A percentile compares a stretch with the other conserved stretches of the same genome.
Evolutionary conservation across 1,140 invertebrate species (phyloP).

Genomic region (Coenobita brevimanus): DNA sequence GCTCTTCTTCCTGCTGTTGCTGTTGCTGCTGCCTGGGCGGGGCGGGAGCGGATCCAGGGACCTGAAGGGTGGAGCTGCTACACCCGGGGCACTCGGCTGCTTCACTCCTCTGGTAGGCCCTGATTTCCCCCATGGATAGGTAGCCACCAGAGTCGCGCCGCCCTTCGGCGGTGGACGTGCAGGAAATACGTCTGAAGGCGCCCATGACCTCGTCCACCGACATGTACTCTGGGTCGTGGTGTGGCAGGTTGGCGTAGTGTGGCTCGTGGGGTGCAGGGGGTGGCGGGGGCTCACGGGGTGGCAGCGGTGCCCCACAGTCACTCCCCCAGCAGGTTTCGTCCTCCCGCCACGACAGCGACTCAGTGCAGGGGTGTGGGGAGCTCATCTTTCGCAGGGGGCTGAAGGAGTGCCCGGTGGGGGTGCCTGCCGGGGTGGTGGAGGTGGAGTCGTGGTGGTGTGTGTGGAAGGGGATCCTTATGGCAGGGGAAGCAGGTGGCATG

Average conservation of each 20-base stretch:
- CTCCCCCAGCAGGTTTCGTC: constrained; percentile 44
- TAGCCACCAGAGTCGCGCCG: constrained; percentile 64
- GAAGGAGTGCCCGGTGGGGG: constrained; percentile 44
- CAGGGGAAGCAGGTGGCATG: constrained; percentile 60
- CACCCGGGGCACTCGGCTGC: constrained; percentile 50
- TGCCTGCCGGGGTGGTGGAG: constrained; percentile 57
- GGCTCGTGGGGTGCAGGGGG: constrained; percentile 57
- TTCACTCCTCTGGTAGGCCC: constrained; percentile 45
- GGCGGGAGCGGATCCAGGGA: constrained; percentile 33
- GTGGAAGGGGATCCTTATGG: constrained; percentile 65
- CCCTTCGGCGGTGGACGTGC: constrained; percentile 37
- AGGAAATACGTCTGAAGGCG: constrained; percentile 60
- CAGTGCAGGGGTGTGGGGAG: constrained; percentile 41
- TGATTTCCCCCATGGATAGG: constrained; percentile 57
- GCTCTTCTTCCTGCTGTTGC: constrained; percentile 46
- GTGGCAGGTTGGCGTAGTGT: constrained; percentile 68
- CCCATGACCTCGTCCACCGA: constrained; percentile 67
- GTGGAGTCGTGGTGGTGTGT: constrained; percentile 54
- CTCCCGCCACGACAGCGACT: constrained; percentile 33
- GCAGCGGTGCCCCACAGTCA: constrained; percentile 50
- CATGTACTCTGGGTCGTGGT: constrained; percentile 69
- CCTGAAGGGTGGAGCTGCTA: background rate
- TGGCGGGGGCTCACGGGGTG: constrained; percentile 47
- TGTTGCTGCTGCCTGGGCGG: constrained; percentile 47
- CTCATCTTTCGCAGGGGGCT: constrained; percentile 54